Percentiles rank a stretch among this genome's conserved stretches.
Evolutionary conservation across 2,113 vertebrate species (phyloP).

Genomic region (Hippolais icterina): DNA sequence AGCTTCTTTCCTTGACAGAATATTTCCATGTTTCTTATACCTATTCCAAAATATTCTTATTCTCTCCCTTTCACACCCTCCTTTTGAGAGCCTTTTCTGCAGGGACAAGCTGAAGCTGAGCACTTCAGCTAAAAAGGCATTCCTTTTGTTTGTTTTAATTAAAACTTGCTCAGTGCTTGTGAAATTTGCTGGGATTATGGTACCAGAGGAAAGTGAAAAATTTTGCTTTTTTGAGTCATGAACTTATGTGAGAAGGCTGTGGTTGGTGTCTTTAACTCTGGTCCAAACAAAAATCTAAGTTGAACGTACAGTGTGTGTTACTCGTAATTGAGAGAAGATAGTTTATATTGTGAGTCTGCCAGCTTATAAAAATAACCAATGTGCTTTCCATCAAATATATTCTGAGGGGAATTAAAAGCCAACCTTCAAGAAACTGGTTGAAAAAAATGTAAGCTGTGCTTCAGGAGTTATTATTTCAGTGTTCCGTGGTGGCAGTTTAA

Average conservation of each 20-base stretch:
- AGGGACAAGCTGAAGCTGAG: background rate
- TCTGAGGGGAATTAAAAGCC: constrained; percentile 78
- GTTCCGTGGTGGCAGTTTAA: background rate
- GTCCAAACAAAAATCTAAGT: background rate
- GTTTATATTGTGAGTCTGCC: constrained; percentile 74
- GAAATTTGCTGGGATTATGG: background rate
- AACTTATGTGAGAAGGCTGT: background rate
- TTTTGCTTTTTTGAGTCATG: background rate
- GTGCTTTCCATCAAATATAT: constrained; percentile 77
- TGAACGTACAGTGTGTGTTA: background rate
- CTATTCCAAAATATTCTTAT: background rate
- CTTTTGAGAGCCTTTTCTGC: background rate
- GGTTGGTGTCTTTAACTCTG: background rate
- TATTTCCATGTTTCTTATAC: background rate
- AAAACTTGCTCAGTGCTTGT: background rate
- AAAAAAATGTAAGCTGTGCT: constrained; percentile 70
- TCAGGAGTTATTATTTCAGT: constrained; percentile 65
- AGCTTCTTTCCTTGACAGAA: background rate
- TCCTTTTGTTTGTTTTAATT: background rate
- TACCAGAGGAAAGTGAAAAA: background rate
- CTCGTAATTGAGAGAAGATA: constrained; percentile 75
- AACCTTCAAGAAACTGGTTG: constrained; percentile 63
- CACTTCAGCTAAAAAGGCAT: background rate
- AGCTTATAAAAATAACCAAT: constrained; percentile 73
- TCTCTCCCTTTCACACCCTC: background rate